These are phyloP conservation scores for Onthophagus sagittarius DNA, from an alignment of 2,888 invertebrate genomes.

Conservation along the genomic window DNA sequence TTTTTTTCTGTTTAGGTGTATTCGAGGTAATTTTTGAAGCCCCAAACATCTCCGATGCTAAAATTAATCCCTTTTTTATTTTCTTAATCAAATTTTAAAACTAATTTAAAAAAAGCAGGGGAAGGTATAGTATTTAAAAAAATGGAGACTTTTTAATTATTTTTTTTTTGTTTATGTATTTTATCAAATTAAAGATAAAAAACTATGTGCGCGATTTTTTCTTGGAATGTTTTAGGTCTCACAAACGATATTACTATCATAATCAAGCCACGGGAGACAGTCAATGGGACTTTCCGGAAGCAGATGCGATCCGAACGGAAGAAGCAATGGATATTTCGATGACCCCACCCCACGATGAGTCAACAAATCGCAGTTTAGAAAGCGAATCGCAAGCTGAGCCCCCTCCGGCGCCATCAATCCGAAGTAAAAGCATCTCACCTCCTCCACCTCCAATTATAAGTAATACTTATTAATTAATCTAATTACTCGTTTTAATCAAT, in stretches of 20 bases:
- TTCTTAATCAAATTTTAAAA: neutral
- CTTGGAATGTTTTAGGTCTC: conserved; percentile 53
- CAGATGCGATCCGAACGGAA: conserved; percentile 47
- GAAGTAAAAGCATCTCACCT: conserved; percentile 34
- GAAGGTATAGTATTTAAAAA: neutral
- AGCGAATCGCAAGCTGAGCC: conserved; percentile 26
- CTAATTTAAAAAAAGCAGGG: neutral
- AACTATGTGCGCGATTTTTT: neutral
- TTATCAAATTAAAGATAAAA: neutral
- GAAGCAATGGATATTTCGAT: conserved; percentile 61
- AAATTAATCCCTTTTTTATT: neutral
- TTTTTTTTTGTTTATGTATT: neutral
- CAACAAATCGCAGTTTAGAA: conserved; percentile 27
- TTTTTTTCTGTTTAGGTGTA: neutral
- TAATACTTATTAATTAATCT: conserved; percentile 11
- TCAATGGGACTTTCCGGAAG: conserved; percentile 63
- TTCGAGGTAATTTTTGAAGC: neutral
- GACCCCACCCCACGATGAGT: conserved; percentile 51
- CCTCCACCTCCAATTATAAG: conserved; percentile 42
- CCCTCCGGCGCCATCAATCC: conserved; percentile 36
- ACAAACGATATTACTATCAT: conserved; percentile 66
- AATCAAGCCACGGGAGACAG: conserved; percentile 56
- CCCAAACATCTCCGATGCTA: neutral
- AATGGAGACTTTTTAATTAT: neutral
- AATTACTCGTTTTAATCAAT: neutral